phyloP scores from a whole-genome alignment of 2,113 vertebrate species.

The Pomatostomus ruficeps region DNA sequence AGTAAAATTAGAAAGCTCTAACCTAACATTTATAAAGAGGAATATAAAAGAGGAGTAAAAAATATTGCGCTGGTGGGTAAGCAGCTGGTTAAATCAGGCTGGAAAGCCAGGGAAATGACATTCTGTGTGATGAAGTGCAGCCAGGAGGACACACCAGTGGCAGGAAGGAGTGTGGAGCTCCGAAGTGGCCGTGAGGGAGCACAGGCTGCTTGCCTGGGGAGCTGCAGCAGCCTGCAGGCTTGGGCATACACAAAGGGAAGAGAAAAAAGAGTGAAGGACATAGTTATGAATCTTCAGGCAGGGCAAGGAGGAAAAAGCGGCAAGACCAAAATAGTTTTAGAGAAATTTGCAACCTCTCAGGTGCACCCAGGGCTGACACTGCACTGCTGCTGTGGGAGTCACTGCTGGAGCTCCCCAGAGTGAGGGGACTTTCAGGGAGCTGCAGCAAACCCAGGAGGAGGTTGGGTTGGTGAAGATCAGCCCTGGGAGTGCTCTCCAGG shows the following conservation, averaged over 20 bases:
- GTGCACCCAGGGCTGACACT: rapidly evolving
- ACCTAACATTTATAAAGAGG: neutral
- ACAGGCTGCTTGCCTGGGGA: rapidly evolving
- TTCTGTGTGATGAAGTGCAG: rapidly evolving
- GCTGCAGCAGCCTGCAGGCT: neutral
- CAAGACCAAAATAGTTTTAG: neutral
- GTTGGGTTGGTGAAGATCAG: neutral
- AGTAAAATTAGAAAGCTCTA: conserved; percentile 5
- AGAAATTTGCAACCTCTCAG: neutral
- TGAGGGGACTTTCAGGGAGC: rapidly evolving
- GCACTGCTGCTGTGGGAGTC: rapidly evolving
- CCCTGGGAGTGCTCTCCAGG: rapidly evolving
- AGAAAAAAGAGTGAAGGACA: neutral
- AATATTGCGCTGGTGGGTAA: neutral
- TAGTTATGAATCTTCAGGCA: neutral
- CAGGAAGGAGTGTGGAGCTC: neutral
- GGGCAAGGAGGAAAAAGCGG: neutral
- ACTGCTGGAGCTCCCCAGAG: neutral
- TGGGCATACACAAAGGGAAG: rapidly evolving
- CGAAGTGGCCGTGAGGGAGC: rapidly evolving
- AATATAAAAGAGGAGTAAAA: neutral
- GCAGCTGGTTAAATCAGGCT: neutral
- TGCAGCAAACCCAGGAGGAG: neutral
- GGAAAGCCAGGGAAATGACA: neutral
- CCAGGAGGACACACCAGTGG: neutral